Conservation (phyloP, 53 echinoderm and acorn worm genomes). For the Holothuria scabra region DNA sequence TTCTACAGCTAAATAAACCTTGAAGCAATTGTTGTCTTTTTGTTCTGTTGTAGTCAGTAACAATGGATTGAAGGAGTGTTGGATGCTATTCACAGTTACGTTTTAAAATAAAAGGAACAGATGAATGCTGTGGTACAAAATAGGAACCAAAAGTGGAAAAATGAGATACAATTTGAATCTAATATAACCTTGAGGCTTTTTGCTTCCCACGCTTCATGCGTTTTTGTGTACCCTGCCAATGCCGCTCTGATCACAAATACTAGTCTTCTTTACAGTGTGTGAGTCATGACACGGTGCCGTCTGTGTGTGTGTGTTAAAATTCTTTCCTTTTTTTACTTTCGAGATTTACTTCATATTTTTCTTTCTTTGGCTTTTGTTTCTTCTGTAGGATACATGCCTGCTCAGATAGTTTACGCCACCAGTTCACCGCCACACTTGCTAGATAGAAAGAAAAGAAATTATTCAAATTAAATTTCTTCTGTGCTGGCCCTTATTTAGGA, state of each 20-base stretch:
- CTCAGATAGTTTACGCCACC: conserved; percentile 47
- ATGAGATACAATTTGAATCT: no score
- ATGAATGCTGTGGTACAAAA: no score
- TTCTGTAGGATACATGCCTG: conserved; percentile 54
- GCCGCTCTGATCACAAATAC: no score
- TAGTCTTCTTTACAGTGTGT: no score
- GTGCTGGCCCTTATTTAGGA: conserved; percentile 43
- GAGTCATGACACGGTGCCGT: conserved; percentile 5
- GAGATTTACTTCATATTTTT: conserved; percentile 13
- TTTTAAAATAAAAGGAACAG: no score
- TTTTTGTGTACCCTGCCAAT: conserved; percentile 13
- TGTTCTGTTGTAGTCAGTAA: no score
- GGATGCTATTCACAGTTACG: no score
- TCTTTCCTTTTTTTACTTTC: background rate
- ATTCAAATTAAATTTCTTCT: conserved; percentile 17
- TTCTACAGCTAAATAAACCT: no score
- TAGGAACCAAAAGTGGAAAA: no score
- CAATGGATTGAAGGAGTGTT: no score
- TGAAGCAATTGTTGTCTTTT: no score
- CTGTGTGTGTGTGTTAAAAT: background rate
- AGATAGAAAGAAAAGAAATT: conserved; percentile 38
- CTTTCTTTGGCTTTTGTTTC: conserved; percentile 50
- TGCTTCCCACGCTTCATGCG: conserved; percentile 38
- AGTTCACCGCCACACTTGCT: conserved; percentile 41
- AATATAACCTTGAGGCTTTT: background rate